These are phyloP conservation scores for Glaucomys volans DNA, from an alignment of 2,113 vertebrate species.

Conservation along the genomic window DNA sequence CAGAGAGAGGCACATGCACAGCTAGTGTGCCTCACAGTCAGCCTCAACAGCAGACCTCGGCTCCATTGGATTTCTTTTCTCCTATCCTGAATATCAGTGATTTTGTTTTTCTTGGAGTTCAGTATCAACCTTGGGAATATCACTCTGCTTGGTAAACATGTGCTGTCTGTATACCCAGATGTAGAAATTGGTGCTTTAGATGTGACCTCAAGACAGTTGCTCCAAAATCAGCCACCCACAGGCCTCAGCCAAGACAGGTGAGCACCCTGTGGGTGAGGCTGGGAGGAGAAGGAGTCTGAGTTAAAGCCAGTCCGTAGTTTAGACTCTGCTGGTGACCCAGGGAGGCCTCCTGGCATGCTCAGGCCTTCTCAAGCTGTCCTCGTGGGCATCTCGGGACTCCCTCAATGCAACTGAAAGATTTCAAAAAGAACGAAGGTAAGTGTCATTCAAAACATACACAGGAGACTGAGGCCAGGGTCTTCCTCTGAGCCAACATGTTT, in stretches of 20 bases:
- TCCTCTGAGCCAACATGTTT: not conserved
- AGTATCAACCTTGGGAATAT: conserved; percentile 44
- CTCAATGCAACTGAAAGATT: too few species aligned
- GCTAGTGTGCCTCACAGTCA: too few species aligned
- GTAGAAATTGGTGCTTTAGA: conserved; percentile 1
- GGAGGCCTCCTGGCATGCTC: not conserved
- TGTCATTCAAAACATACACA: not conserved
- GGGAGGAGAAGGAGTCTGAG: not conserved
- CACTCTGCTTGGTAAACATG: conserved; percentile 33
- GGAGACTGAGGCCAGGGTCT: not conserved
- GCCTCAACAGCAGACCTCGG: not conserved
- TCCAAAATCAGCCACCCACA: not conserved
- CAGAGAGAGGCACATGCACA: too few species aligned
- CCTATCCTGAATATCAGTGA: not conserved
- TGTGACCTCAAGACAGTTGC: conserved; percentile 51
- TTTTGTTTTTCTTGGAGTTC: not conserved
- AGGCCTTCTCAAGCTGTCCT: not conserved
- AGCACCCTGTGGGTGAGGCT: not conserved
- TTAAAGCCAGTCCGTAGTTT: not conserved
- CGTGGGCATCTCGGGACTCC: not conserved
- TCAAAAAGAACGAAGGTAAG: not conserved
- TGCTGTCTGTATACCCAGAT: conserved; percentile 37
- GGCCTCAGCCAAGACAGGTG: not conserved
- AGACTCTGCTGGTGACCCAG: not conserved
- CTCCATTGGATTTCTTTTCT: not conserved